Conservation (phyloP, 2,888 invertebrate species). For the Lepas anatifera region DNA sequence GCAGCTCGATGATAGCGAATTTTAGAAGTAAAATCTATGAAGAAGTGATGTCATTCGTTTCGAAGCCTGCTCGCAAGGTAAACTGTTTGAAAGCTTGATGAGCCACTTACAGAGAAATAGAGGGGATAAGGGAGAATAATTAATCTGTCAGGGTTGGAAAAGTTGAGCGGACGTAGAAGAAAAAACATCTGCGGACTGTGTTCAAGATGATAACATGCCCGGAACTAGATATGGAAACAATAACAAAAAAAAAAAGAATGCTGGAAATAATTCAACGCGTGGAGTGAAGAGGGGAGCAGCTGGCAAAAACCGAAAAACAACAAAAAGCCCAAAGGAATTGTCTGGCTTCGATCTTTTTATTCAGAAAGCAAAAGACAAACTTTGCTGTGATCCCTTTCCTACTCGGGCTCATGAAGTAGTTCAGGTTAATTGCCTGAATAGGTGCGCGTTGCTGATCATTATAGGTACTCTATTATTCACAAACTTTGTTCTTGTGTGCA, state of each 20-base stretch:
- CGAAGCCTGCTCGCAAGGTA: no score
- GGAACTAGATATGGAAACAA: background rate
- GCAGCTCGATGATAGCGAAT: no score
- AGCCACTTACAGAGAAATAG: no score
- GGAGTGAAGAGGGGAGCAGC: background rate
- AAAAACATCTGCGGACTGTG: no score
- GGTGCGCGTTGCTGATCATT: background rate
- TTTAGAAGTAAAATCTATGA: no score
- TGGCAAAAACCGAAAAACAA: background rate
- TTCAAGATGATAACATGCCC: background rate
- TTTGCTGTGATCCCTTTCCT: background rate
- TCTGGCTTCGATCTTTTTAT: background rate
- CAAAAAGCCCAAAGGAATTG: background rate
- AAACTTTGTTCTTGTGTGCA: background rate
- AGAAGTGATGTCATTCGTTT: no score
- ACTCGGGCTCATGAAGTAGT: background rate
- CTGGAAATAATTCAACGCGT: background rate
- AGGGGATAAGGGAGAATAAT: no score
- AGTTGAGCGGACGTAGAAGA: no score
- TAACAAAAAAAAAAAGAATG: background rate
- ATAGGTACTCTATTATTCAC: background rate
- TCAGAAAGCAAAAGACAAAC: background rate
- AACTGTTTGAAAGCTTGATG: no score
- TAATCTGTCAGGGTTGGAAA: no score
- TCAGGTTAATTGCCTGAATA: background rate